These are phyloP conservation scores for Mormyrus proboscirostris DNA, from an alignment of 2,797 vertebrate species.

Conservation along the genomic window DNA sequence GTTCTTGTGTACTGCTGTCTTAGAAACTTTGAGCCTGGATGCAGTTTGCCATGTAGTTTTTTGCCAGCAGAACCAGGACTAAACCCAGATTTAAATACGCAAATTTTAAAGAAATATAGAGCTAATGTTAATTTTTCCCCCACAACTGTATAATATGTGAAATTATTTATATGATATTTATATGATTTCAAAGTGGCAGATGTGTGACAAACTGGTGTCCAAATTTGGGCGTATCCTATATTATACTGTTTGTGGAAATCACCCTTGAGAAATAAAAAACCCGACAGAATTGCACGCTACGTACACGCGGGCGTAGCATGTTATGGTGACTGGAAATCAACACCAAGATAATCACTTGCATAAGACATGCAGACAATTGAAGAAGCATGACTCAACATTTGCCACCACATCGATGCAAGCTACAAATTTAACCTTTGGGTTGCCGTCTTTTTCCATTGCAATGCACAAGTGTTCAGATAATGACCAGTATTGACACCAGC, in stretches of 20 bases:
- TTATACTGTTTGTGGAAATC: background rate
- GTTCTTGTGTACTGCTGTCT: background rate
- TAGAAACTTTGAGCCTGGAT: background rate
- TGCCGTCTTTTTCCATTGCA: background rate
- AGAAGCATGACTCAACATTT: background rate
- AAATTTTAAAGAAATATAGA: background rate
- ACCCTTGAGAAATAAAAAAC: background rate
- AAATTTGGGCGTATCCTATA: background rate
- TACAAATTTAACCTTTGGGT: background rate
- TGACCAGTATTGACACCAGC: background rate
- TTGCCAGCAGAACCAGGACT: background rate
- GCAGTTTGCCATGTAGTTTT: background rate
- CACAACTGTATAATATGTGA: background rate
- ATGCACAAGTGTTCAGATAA: background rate
- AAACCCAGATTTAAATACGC: background rate
- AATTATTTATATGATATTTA: background rate
- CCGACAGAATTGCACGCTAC: background rate
- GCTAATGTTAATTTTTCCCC: background rate
- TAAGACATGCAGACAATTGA: background rate
- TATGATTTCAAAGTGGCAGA: background rate
- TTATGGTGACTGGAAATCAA: background rate
- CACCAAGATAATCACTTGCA: background rate
- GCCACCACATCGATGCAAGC: background rate
- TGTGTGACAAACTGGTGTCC: background rate
- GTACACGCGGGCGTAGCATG: background rate